Percentiles rank a stretch among this genome's conserved stretches.
Evolutionary conservation across 2,113 vertebrate species (phyloP).

Genomic region (Bombycilla garrulus): DNA sequence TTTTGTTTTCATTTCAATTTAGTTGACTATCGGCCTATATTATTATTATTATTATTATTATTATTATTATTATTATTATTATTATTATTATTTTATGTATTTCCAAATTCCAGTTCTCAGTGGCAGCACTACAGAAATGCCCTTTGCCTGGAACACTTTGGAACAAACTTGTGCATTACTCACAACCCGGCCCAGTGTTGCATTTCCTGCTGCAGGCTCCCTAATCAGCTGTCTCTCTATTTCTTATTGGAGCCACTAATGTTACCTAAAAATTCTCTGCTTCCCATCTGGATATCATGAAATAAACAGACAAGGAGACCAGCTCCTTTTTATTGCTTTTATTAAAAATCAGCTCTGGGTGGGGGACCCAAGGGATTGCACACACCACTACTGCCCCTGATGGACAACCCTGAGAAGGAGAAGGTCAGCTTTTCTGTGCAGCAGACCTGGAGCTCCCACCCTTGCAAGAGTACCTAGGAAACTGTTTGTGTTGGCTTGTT

Average conservation of each 20-base stretch:
- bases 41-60: no score
- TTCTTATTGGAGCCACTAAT: background rate
- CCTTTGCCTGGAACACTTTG: background rate
- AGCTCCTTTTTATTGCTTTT: no score
- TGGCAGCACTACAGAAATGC: background rate
- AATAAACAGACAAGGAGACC: no score
- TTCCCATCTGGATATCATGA: background rate
- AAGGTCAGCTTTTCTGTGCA: no score
- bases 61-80: no score
- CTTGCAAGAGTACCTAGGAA: no score
- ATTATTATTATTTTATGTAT: background rate
- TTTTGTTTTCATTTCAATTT: background rate
- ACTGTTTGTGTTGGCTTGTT: no score
- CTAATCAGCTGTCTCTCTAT: background rate
- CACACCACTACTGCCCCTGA: no score
- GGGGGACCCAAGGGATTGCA: no score
- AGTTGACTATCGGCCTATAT: background rate
- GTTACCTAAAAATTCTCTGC: slow-evolving; percentile 16
- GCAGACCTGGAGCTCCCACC: no score
- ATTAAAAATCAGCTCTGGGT: no score
- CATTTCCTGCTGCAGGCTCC: background rate
- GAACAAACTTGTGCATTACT: background rate
- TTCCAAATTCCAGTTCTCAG: background rate
- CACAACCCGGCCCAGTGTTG: background rate
- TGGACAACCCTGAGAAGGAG: no score